Evolutionary conservation across 2,113 vertebrate species (phyloP).

Genomic region (Pelecanoides urinatrix): DNA sequence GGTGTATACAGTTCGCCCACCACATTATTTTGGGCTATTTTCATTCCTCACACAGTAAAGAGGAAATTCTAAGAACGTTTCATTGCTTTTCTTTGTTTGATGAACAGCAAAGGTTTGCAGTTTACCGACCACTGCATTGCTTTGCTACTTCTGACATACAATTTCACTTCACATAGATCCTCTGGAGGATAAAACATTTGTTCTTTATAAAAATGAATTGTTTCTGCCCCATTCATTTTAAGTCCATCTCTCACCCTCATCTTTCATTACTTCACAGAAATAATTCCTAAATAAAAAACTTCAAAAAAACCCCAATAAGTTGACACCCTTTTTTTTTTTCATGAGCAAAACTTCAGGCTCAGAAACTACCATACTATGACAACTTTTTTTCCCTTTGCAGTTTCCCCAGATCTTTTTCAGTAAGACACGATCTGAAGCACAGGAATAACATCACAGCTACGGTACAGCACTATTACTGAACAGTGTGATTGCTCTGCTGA

Average conservation of each 20-base stretch:
- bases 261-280: neutral
- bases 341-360: neutral
- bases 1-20: slow-evolving; percentile 49
- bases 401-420: neutral
- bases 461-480: neutral
- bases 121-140: slow-evolving; percentile 17
- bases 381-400: neutral
- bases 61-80: slow-evolving; percentile 56
- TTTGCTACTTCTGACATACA: slow-evolving; percentile 31
- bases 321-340: neutral
- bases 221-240: neutral
- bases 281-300: neutral
- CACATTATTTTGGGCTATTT: slow-evolving; percentile 66
- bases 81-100: slow-evolving; percentile 56
- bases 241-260: neutral
- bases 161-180: slow-evolving; percentile 22
- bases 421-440: neutral
- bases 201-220: neutral
- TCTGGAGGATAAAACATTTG: neutral
- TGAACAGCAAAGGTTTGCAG: slow-evolving; percentile 28
- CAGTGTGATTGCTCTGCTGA: neutral
- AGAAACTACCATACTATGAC: neutral
- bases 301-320: fast-evolving
- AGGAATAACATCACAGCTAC: neutral
- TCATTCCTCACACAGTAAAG: slow-evolving; percentile 52